phyloP scores from a whole-genome alignment of 2,113 vertebrate genomes.

The Micromys minutus region DNA sequence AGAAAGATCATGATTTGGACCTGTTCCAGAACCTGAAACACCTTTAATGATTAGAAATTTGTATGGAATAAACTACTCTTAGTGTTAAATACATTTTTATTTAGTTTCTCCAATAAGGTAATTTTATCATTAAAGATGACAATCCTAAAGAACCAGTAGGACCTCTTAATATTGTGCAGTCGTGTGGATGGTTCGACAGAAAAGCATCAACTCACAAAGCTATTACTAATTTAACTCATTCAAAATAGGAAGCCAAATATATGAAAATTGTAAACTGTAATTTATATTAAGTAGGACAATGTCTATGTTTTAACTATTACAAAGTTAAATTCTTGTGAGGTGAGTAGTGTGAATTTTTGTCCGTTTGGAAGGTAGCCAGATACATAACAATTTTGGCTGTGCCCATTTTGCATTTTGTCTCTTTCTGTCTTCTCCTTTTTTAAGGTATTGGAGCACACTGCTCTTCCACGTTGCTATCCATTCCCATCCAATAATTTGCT shows the following conservation, averaged over 20 bases:
- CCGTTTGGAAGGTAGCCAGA: neutral
- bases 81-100: neutral
- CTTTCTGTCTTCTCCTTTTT: neutral
- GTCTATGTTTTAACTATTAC: neutral
- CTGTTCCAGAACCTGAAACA: neutral
- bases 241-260: slow-evolving; percentile 22
- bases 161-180: neutral
- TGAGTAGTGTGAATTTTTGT: neutral
- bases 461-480: neutral
- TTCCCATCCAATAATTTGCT: neutral
- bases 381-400: neutral
- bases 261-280: neutral
- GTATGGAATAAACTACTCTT: too few species aligned
- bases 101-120: neutral
- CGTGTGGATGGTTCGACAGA: neutral
- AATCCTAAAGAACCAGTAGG: neutral
- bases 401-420: neutral
- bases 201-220: neutral
- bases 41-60: neutral
- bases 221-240: slow-evolving; percentile 26
- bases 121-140: neutral
- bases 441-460: neutral
- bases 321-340: neutral
- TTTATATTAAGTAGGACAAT: neutral
- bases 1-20: neutral